Base-by-base conservation (phyloP, 2,797 vertebrate species). In the Denticeps clupeoides region DNA sequence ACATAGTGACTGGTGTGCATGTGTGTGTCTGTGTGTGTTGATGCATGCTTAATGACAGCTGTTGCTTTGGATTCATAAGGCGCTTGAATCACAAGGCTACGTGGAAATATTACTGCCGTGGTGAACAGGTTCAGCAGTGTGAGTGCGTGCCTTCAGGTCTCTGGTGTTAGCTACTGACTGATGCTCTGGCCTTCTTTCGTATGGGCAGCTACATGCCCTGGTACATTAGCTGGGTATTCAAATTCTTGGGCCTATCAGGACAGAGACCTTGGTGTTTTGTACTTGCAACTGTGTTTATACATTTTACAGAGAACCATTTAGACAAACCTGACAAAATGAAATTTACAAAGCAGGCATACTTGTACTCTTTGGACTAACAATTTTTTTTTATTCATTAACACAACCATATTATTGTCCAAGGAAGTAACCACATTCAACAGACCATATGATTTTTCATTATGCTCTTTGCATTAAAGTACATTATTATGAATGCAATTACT, bases 171-270 rank as follows among this genome's bases (percentile, higher is more conserved):
- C 51, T 70, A 8, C 41, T 66, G 5, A 70, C 58, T 12, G 70
- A 69, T 46, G 49, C 72, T 31, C 56, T 58, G 41, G 54, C 67
- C 11, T 79, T 78, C 63, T 74, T 69, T 2, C 53, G 52, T 2
- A 32, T 52, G 13, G 65, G 72, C 53, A 64, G 47, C 40, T 67
- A 45, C 12, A 60, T 75, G 11, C 47, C 62, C 27, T 64, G 62
- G 40, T 76, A 70, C 56, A 21, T 57, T 1, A 56, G 72, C 40
- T 74, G 70, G 68, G 58, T 1, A 7, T 56, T 41, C 56, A 53
- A 57, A 74, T 80, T 5, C 12, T 64, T 23, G 65, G 69, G 62
- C 61, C 67, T 29, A 41, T 77, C 57, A 83, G 75, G 73, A 81
- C 71, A 1, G 56, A 75, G 59, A 53, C 57, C 66, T 59, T 74